Evolutionary conservation across 1,140 invertebrate genomes (phyloP).

Genomic region (Oncopeltus fasciatus): DNA sequence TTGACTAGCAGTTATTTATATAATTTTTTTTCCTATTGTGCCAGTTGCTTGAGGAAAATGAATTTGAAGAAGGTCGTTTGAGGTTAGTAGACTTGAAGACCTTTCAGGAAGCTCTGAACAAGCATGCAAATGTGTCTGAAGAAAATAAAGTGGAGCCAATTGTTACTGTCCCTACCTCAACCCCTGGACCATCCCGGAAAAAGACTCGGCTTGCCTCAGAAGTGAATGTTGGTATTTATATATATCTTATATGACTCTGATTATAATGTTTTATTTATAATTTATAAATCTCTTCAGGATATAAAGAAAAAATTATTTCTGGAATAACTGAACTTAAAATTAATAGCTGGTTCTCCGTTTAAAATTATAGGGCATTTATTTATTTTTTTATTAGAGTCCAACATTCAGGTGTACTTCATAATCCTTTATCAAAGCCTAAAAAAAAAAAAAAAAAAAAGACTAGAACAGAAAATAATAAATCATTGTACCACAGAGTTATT

Average conservation of each 20-base stretch:
- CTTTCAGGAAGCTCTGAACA: background rate
- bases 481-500: too few relatives aligned
- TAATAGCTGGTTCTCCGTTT: too few relatives aligned
- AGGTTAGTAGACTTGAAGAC: slow-evolving; percentile 5
- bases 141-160: background rate
- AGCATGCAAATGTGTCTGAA: background rate
- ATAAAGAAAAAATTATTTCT: background rate
- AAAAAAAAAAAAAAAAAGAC: too few relatives aligned
- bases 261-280: too few relatives aligned
- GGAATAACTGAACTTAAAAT: background rate
- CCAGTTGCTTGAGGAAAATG: slow-evolving; percentile 7
- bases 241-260: background rate
- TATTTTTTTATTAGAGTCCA: too few relatives aligned
- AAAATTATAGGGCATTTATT: too few relatives aligned
- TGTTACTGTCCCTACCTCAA: background rate
- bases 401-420: too few relatives aligned
- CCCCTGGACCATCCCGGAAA: background rate
- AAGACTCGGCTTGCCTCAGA: background rate
- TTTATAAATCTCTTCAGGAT: background rate
- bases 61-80: slow-evolving; percentile 6
- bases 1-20: too few relatives aligned
- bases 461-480: too few relatives aligned
- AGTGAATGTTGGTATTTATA: background rate
- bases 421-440: too few relatives aligned
- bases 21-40: slow-evolving; percentile 16